Evolutionary conservation across 2,888 invertebrate species (phyloP).

Genomic region (Calliscelio sp.): DNA sequence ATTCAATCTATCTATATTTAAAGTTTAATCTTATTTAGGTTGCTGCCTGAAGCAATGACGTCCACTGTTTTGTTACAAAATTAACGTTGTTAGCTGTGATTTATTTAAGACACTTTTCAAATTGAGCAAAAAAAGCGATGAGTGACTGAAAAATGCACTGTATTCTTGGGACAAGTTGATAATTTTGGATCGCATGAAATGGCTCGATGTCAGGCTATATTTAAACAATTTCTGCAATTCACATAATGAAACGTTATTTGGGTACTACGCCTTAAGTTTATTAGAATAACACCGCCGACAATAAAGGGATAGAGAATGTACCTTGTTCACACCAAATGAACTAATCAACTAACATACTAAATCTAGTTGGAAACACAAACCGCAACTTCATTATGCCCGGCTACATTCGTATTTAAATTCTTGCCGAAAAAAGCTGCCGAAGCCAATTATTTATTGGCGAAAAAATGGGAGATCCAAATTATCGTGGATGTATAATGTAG

Average conservation of each 20-base stretch:
- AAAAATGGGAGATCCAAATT: no score
- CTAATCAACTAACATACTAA: conserved; percentile 85
- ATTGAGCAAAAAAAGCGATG: not conserved
- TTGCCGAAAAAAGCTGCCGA: conserved; percentile 2
- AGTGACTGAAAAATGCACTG: not conserved
- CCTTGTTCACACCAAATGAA: conserved; percentile 85
- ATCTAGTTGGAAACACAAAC: conserved; percentile 84
- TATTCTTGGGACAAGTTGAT: no score
- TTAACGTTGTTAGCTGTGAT: conserved; percentile 16
- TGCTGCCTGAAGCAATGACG: conserved; percentile 14
- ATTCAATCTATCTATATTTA: conserved; percentile 40
- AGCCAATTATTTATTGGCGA: no score
- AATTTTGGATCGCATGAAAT: no score
- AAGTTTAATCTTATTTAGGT: conserved; percentile 44
- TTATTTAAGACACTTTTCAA: conserved; percentile 21
- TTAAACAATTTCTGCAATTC: conserved; percentile 41
- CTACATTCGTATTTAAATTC: conserved; percentile 81
- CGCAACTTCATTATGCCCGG: conserved; percentile 84
- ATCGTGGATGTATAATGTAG: no score
- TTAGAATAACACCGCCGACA: conserved; percentile 83
- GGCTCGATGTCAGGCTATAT: no score
- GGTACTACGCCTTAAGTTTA: conserved; percentile 82
- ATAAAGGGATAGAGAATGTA: conserved; percentile 83
- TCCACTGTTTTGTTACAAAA: not conserved
- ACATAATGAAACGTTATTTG: conserved; percentile 44